Percentiles rank a stretch among this genome's conserved stretches.
Evolutionary conservation across 2,797 vertebrate genomes (phyloP).

Genomic region (Etheostoma perlongum): DNA sequence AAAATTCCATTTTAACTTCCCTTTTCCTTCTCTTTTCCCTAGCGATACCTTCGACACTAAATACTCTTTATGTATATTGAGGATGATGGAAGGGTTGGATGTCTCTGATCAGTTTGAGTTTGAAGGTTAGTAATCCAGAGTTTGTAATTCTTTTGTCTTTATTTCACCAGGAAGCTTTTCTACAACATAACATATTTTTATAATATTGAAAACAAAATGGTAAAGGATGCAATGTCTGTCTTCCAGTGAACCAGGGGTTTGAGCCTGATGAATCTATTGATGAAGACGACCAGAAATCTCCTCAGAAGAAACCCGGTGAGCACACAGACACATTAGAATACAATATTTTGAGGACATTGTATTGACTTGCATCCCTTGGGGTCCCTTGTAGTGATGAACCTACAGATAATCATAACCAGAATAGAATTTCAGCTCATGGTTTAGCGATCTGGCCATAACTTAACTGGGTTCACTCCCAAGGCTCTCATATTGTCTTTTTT

Average conservation of each 20-base stretch:
- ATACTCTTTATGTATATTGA: slow-evolving; percentile 82
- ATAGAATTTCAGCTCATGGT: too few relatives aligned
- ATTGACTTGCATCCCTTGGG: too few relatives aligned
- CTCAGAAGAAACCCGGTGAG: slow-evolving; percentile 69
- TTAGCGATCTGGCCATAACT: too few relatives aligned
- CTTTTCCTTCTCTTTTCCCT: not conserved
- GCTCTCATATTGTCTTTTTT: too few relatives aligned
- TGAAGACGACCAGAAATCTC: slow-evolving; percentile 42
- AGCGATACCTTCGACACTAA: slow-evolving; percentile 86
- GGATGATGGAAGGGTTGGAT: slow-evolving; percentile 81
- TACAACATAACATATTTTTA: not conserved
- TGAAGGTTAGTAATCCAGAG: slow-evolving; percentile 69
- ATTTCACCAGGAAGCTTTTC: too few relatives aligned
- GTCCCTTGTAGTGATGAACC: too few relatives aligned
- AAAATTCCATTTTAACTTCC: not conserved
- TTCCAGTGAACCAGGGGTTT: slow-evolving; percentile 78
- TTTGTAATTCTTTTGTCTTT: too few relatives aligned
- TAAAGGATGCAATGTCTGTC: not conserved
- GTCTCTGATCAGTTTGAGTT: slow-evolving; percentile 75
- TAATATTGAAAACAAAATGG: not conserved
- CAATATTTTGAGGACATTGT: not conserved
- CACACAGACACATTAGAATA: not conserved
- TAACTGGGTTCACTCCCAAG: too few relatives aligned
- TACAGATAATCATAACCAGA: too few relatives aligned
- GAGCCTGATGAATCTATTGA: slow-evolving; percentile 68